Evolutionary conservation across 2,888 invertebrate species (phyloP).

Genomic region (Drosophila ustulata): DNA sequence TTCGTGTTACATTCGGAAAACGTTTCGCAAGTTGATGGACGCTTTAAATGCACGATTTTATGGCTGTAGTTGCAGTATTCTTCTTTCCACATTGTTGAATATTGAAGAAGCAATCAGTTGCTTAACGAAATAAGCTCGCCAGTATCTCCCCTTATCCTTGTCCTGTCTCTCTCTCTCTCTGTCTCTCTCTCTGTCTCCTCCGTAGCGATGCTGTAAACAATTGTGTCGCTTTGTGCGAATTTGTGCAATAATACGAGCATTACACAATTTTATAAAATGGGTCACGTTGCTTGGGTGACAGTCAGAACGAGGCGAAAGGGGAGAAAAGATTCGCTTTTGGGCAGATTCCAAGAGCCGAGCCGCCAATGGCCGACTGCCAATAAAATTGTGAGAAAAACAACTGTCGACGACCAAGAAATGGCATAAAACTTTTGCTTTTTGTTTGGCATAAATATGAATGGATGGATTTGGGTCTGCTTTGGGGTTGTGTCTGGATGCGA

Average conservation of each 20-base stretch:
- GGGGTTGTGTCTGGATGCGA: background rate
- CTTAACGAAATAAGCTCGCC: slow-evolving; percentile 39
- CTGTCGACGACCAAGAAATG: slow-evolving; percentile 71
- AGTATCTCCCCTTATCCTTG: background rate
- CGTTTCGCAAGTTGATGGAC: background rate
- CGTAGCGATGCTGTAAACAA: slow-evolving; percentile 23
- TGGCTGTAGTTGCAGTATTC: slow-evolving; percentile 14
- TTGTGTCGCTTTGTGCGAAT: slow-evolving; percentile 56
- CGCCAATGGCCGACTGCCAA: slow-evolving; percentile 74
- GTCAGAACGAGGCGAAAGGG: background rate
- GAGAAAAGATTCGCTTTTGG: slow-evolving; percentile 32
- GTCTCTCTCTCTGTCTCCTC: background rate
- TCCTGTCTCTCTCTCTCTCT: background rate
- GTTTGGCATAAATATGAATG: slow-evolving; percentile 79
- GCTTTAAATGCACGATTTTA: slow-evolving; percentile 2
- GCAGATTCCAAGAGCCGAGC: slow-evolving; percentile 33
- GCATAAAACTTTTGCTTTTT: slow-evolving; percentile 78
- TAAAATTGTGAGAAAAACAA: slow-evolving; percentile 77
- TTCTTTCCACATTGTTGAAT: slow-evolving; percentile 19
- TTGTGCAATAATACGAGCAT: slow-evolving; percentile 71
- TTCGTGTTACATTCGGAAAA: slow-evolving; percentile 11
- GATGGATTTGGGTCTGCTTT: slow-evolving; percentile 65
- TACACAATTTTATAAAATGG: slow-evolving; percentile 74
- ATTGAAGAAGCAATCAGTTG: slow-evolving; percentile 53
- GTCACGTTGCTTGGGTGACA: slow-evolving; percentile 62